Evolutionary conservation across 1,140 invertebrate genomes (phyloP).

Genomic region (Oedothorax gibbosus): DNA sequence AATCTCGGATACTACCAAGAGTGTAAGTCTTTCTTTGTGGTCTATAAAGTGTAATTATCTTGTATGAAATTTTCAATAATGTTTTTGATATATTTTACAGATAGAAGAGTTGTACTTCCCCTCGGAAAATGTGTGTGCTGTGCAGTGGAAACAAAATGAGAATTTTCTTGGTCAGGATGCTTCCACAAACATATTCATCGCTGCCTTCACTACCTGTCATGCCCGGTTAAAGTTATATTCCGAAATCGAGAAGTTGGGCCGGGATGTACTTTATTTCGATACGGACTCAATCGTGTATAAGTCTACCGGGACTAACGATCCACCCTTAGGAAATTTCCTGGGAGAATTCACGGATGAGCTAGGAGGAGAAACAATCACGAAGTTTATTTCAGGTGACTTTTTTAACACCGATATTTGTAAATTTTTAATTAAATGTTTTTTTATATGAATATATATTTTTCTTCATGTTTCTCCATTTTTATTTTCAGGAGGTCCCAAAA

Average conservation of each 20-base stretch:
- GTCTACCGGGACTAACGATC: not conserved
- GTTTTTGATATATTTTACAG: not conserved
- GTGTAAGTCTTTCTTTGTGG: too few relatives aligned
- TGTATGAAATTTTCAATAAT: not conserved
- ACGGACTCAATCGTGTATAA: slow-evolving; percentile 7
- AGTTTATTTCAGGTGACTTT: slow-evolving; percentile 15
- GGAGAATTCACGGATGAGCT: slow-evolving; percentile 17
- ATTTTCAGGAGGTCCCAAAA: not conserved
- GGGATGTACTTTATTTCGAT: not conserved
- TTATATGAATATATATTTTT: not conserved
- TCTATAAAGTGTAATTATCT: too few relatives aligned
- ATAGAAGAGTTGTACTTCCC: not conserved
- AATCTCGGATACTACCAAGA: not conserved
- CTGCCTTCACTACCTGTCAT: not conserved
- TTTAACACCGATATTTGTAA: too few relatives aligned
- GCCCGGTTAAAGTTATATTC: not conserved
- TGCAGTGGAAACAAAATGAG: not conserved
- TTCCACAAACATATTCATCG: not conserved
- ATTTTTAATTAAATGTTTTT: not conserved
- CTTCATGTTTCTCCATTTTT: not conserved
- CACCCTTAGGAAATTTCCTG: not conserved
- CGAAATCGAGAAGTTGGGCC: not conserved
- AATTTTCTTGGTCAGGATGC: not conserved
- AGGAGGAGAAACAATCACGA: not conserved
- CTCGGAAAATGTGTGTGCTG: not conserved